Conservation (phyloP, 2,888 invertebrate species). For the Phanerotoma sp. region DNA sequence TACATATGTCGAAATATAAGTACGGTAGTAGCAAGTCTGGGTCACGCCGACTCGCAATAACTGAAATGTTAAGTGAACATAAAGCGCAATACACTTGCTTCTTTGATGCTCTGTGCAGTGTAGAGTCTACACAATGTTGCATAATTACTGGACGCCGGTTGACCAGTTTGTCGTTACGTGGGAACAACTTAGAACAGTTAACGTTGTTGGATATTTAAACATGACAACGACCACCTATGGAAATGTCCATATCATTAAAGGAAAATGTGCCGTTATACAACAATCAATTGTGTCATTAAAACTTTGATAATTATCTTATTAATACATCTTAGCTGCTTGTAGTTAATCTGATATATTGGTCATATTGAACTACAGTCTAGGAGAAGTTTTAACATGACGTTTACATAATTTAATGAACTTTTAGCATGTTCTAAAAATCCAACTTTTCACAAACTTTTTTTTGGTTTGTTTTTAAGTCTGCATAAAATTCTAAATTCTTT, state of each 20-base stretch:
- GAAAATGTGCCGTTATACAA: conserved; percentile 6
- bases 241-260: conserved; percentile 6
- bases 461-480: too few species aligned
- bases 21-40: not conserved
- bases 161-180: conserved; percentile 29
- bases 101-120: conserved; percentile 28
- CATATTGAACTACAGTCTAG: too few species aligned
- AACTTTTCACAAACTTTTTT: too few species aligned
- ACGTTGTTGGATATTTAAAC: not conserved
- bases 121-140: conserved; percentile 33
- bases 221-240: conserved; percentile 2
- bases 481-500: too few species aligned
- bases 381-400: too few species aligned
- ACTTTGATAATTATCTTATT: not conserved
- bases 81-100: not conserved
- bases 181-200: conserved; percentile 16
- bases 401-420: too few species aligned
- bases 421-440: too few species aligned
- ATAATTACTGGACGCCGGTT: conserved; percentile 32
- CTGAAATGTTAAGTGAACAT: not conserved
- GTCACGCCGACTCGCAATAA: not conserved
- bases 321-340: not conserved
- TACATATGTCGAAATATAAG: conserved; percentile 4
- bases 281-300: conserved; percentile 9
- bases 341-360: too few species aligned